These are phyloP conservation scores for Nixonia krombeini DNA, from an alignment of 1,140 invertebrate species.

Conservation along the genomic window DNA sequence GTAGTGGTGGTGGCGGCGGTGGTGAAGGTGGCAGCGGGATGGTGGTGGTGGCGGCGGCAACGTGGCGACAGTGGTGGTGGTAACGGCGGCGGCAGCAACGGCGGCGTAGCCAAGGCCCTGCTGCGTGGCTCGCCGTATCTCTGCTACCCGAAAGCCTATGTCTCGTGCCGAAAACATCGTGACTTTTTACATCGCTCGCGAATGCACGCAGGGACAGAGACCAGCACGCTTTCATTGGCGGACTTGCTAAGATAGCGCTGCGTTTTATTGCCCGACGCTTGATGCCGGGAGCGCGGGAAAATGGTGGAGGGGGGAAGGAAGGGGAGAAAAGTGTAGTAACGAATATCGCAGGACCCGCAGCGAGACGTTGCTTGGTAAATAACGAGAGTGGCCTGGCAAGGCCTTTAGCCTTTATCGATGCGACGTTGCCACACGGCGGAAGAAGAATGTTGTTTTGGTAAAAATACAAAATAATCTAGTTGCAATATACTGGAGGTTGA, in stretches of 20 bases:
- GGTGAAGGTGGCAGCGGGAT: no score
- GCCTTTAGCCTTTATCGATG: conserved; percentile 25
- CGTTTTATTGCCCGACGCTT: background rate
- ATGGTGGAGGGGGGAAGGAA: background rate
- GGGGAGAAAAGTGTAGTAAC: background rate
- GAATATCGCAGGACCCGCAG: no score
- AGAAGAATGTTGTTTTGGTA: no score
- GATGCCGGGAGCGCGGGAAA: background rate
- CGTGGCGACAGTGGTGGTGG: no score
- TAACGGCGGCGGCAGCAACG: no score
- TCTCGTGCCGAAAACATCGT: conserved; percentile 25
- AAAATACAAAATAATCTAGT: no score
- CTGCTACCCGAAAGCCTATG: conserved; percentile 20
- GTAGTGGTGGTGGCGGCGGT: no score
- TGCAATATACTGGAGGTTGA: no score
- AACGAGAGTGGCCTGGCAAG: conserved; percentile 23
- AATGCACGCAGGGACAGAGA: background rate
- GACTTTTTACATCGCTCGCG: background rate
- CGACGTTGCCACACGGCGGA: conserved; percentile 25
- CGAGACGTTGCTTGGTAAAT: no score
- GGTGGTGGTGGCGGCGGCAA: no score
- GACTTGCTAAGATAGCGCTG: background rate
- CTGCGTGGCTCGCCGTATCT: no score
- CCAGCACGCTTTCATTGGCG: background rate
- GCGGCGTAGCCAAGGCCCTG: conserved; percentile 28